Base-by-base conservation (phyloP, 2,888 invertebrate species). In the Drosophila lacicola region DNA sequence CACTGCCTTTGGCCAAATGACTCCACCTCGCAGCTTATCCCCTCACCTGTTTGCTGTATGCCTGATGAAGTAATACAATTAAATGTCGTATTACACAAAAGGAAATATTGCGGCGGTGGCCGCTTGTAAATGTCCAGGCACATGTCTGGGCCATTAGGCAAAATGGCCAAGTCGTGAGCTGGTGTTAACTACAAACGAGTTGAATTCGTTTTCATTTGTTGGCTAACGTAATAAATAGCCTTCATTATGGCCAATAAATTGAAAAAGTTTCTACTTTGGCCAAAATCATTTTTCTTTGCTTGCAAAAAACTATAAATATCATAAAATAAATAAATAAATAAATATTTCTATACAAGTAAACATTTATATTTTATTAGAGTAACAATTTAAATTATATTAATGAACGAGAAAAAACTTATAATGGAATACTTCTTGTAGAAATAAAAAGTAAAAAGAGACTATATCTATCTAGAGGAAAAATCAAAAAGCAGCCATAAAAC, bases 121-220 rank as follows among this genome's bases (percentile, higher is more conserved):
- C 45, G 58, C 67, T 56, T 45, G 49, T 49, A 41, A 54, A 39
- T 56, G 62, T 61, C 68, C 69, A 66, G 57, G 60, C 73, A 80
- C 78, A 80, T 82, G 82, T 80, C 66, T 75, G 57, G 51, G 64
- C 77, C 77, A 82, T 82, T 82, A 82, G 81, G 21, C 60, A 70
- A 75, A 83, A 83, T 82, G 80, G 80, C 69, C 67, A 82, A 82
- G 84, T 82, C 82, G 82, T 82, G 82, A 80, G 80, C 61, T 56
- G 82, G 82, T 82, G 82, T 75, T 82, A 75, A 82, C 72, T 83
- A 63, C 67, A 78, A 78, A 68, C 77, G 76, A 67, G 72, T 79
- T 57, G 72, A 57, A 78, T 81, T 73, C 64, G 65, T 67, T 83
- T 78, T 79, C 77, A 75, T 82, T 81, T 72, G 70, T 73, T 70